Base-by-base conservation (phyloP, 2,888 invertebrate species). In the Stenichneumon culpator region DNA sequence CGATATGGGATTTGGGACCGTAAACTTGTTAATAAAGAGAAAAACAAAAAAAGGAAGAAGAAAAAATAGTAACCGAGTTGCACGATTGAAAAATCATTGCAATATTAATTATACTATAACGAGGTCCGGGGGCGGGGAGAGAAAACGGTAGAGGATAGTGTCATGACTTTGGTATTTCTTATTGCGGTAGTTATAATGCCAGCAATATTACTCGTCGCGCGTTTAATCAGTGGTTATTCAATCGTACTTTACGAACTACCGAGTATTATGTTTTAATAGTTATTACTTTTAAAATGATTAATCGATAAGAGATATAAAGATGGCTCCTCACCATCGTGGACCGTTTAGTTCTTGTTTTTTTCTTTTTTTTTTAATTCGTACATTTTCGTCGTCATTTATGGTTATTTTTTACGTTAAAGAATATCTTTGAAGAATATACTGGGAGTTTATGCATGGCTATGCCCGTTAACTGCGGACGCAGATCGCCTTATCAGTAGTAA, bases 161-260 rank as follows among this genome's bases (percentile, higher is more conserved):
- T 88, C 82, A 88, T 89, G 88, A 88, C 92, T 93, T 93, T 92
- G 92, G 92, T 92, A 92, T 92, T 89, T 90, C 87, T 83, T 91
- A 91, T 91, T 92, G 92, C 92, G 90, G 90, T 91, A 89, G 90
- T 88, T 90, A 90, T 88, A 90, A 88, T 87, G 86, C 80, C 86
- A 88, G 89, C 88, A 86, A 87, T 83, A 82, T 88, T 86, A 84
- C 82, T 86, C 85, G 87, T 88, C 87, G 70, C 79, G 67, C 39
- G 77, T 83, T 74, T n/a, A 54, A 75, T 67, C 69, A 52, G 28
- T 28, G 44, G 52, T 69, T 78, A 68, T 52, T 73, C 79, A 83
- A 88, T 89, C 63, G 63, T 78, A 73, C 25, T 84, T 83, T 87
- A 89, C 82, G 77, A 87, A 88, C 89, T 89, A 91, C 87, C 16